Conservation (phyloP, 2,113 vertebrate species). For the Himantopus leucocephalus region DNA sequence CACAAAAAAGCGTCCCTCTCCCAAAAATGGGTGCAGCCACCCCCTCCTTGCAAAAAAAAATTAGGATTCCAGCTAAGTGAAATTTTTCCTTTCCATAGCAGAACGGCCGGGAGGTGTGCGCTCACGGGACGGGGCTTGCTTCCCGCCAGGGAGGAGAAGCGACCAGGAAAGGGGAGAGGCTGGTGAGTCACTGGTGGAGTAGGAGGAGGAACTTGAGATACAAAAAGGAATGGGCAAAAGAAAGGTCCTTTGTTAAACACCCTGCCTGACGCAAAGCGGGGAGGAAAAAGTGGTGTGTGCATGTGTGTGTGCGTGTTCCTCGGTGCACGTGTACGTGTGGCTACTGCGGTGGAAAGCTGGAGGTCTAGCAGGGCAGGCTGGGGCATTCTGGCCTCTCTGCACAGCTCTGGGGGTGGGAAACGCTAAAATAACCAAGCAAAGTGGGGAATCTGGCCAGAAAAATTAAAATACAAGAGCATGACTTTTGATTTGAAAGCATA, state of each 20-base stretch:
- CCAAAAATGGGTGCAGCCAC: not conserved
- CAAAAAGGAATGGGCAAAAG: not conserved
- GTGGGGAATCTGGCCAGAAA: constrained; percentile 45
- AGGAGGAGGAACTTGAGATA: constrained; percentile 7
- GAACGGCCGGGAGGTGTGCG: not conserved
- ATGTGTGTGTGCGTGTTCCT: not conserved
- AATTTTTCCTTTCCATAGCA: not conserved
- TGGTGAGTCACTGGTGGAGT: constrained; percentile 7
- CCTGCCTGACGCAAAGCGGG: not conserved
- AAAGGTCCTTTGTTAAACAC: constrained; percentile 26
- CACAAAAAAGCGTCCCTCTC: not conserved
- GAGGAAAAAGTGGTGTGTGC: not conserved
- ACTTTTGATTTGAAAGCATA: constrained; percentile 61
- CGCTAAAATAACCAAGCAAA: not conserved
- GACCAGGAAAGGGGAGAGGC: constrained; percentile 1
- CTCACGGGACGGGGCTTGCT: not conserved
- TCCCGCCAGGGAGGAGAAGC: not conserved
- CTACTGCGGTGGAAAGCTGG: not conserved
- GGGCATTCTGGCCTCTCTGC: constrained; percentile 55
- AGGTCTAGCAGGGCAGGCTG: constrained; percentile 24
- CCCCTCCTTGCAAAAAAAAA: not conserved
- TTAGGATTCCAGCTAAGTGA: not conserved
- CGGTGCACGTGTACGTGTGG: not conserved
- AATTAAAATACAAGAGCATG: constrained; percentile 52
- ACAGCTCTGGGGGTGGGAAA: constrained; percentile 34